Evolutionary conservation across 2,888 invertebrate species (phyloP).

Genomic region (Drosophila gaucha): DNA sequence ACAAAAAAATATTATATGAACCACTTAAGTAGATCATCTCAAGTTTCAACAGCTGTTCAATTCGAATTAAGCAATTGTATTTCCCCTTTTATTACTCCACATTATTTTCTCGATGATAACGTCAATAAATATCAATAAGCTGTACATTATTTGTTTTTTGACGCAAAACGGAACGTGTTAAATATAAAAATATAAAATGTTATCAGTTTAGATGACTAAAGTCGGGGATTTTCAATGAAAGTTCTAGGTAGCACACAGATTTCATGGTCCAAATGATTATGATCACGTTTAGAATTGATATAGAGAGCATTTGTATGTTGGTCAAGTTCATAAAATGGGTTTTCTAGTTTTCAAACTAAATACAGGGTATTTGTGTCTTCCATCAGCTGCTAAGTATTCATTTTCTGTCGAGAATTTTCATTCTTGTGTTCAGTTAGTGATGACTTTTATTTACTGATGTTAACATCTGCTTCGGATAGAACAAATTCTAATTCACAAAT

Average conservation of each 20-base stretch:
- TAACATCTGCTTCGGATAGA: conserved; percentile 9
- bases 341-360: background rate
- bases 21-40: conserved; percentile 10
- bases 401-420: no score
- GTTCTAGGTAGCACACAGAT: background rate
- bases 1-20: background rate
- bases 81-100: background rate
- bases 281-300: conserved; percentile 1
- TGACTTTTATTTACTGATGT: no score
- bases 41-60: conserved; percentile 35
- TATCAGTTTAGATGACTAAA: conserved; percentile 39
- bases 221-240: conserved; percentile 32
- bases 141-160: conserved; percentile 8
- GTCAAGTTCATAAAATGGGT: conserved; percentile 2
- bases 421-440: conserved; percentile 3
- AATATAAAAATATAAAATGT: conserved; percentile 15
- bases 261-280: conserved; percentile 8
- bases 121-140: conserved; percentile 13
- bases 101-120: conserved; percentile 15
- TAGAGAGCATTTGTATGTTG: background rate
- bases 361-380: conserved; percentile 1
- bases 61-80: conserved; percentile 5
- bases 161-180: conserved; percentile 8
- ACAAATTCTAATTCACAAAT: conserved; percentile 10
- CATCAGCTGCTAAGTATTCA: conserved; percentile 1